Base-by-base conservation (phyloP, 2,888 invertebrate genomes). In the Nesidiocoris tenuis region DNA sequence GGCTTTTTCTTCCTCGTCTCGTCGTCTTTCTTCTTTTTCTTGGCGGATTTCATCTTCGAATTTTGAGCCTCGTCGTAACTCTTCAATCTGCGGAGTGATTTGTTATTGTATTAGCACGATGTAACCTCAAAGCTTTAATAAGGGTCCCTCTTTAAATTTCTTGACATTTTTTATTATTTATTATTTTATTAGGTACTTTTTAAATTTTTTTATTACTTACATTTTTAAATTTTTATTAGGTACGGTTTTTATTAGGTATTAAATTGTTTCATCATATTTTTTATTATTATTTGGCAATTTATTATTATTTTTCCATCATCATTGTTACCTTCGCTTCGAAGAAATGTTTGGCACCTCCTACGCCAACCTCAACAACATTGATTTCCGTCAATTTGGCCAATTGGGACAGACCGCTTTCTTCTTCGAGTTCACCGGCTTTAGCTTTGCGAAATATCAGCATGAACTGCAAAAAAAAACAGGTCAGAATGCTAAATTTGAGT, bases 291-390 rank as follows among this genome's bases (percentile, higher is more conserved):
- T n/a, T n/a, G n/a, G n/a, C n/a, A n/a, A n/a, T n/a, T n/a, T n/a
- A n/a, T n/a, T n/a, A n/a, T n/a, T n/a, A n/a, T n/a, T n/a, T n/a
- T n/a, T n/a, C n/a, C n/a, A n/a, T n/a, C n/a, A n/a, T n/a, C n/a
- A n/a, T n/a, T n/a, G 16, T 59, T 76, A 91, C 91, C 86, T 97
- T 97, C 0, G 96, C 95, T 86, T 96, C 95, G 82, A 97, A 97
- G 86, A 97, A 97, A 82, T 92, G 91, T 83, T 96, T 96, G 54
- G 97, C 97, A 16, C 96, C 97, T 79, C 91, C 92, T 0, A 97
- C 97, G 0, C 97, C 97, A 19, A 95, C 95, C 86, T 95, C 91
- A 79, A 95, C 94, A 0, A 97, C 96, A 82, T 95, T 91, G 77
- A 97, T 92, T 85, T 96, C 96, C 3, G 94, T 93, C 25, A 96